Percentiles rank a stretch among this genome's conserved stretches.
Evolutionary conservation across 2,797 vertebrate genomes (phyloP).

Genomic region (Rhynchonycteris naso): DNA sequence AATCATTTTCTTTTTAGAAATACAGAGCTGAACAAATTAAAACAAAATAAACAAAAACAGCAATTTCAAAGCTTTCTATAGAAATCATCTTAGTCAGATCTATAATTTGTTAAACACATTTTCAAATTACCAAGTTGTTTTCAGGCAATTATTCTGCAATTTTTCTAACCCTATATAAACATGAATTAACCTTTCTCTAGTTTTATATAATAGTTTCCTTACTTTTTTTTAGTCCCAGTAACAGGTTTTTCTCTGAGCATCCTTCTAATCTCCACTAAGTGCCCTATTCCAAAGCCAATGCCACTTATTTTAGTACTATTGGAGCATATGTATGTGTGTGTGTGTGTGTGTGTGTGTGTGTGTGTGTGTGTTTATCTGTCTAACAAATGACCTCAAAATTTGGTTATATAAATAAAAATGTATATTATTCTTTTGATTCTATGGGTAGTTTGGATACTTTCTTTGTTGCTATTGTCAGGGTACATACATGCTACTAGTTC

Average conservation of each 20-base stretch:
- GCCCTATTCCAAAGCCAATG: not conserved
- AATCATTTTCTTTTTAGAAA: not conserved
- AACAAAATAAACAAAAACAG: not conserved
- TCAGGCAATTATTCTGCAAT: not conserved
- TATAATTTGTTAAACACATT: not conserved
- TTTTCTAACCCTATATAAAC: not conserved
- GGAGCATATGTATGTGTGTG: no score
- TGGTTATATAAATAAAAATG: not conserved
- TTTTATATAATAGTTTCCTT: not conserved
- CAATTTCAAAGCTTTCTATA: not conserved
- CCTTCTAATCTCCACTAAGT: not conserved
- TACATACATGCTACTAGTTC: not conserved
- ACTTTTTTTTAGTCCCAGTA: not conserved
- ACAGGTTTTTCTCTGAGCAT: not conserved
- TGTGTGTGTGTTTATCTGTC: no score
- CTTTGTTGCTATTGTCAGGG: not conserved
- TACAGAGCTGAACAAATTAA: not conserved
- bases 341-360: no score
- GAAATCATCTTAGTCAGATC: not conserved
- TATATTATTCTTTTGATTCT: not conserved
- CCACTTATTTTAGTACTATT: not conserved
- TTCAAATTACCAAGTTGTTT: not conserved
- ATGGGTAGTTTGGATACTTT: not conserved
- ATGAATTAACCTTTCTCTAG: not conserved
- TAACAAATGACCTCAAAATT: not conserved